Base-by-base conservation (phyloP, 2,113 vertebrate genomes). In the Hydrolagus affinis region DNA sequence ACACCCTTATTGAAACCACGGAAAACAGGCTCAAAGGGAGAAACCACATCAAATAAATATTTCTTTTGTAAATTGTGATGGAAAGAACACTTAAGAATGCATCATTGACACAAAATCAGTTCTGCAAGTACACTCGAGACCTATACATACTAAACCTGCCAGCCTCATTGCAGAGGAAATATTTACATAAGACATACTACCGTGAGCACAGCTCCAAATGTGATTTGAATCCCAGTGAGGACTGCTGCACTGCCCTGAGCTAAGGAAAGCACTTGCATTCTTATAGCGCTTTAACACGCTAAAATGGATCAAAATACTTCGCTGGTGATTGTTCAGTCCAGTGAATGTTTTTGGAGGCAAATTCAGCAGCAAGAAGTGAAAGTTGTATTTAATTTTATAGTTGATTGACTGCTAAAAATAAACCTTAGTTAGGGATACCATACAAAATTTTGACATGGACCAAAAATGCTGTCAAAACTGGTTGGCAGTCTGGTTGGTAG, bases 31-130 rank as follows among this genome's bases (percentile, higher is more conserved):
- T 30, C 60, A 30, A 83, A 62, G 8, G 6, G 17, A 21, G 25
- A 83, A 32, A 30, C 23, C 11, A 68, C 23, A 30, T 17, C 77
- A 80, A 64, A 17, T 32, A 83, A 66, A 30, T 83, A 32, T 66
- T 83, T 66, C 64, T 83, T 83, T 68, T 83, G 25, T 64, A 59
- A 83, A 66, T 66, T 66, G 28, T 12, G 66, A 80, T 80, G 57
- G 60, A 23, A 28, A 64, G 76, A 80, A 80, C 76, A 80, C 12
- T 66, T 66, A 83, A 68, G 44, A 60, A 66, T 28, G 15, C 66
- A 19, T 59, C n/a, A 60, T 23, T 59, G 59, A 77, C 21, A 77
- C 44, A 59, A 77, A 59, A 77, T 23, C 56, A 77, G 75, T 59
- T 59, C 77, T 28, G 6, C 30, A 64, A 80, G 75, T 30, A 30